Conservation (phyloP, 2,113 vertebrate species). For the Anhinga rufa region DNA sequence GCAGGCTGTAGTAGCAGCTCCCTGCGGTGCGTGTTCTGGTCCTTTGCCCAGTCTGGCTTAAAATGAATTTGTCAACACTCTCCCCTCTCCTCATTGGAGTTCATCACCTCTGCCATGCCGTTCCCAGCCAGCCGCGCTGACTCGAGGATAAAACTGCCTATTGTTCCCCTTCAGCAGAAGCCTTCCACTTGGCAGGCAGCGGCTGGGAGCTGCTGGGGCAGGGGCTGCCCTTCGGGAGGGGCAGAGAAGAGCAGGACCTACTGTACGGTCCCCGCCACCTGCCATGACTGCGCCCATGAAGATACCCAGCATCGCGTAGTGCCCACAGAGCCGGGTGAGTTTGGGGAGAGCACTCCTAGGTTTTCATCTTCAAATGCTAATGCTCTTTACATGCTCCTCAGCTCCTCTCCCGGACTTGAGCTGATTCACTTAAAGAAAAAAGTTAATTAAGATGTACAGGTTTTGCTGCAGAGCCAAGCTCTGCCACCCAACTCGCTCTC, state of each 20-base stretch:
- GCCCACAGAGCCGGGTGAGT: not conserved
- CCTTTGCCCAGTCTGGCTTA: constrained; percentile 48
- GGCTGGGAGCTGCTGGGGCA: constrained; percentile 15
- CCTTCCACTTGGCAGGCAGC: constrained; percentile 20
- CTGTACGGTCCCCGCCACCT: not conserved
- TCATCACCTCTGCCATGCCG: constrained; percentile 53
- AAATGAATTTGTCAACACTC: constrained; percentile 62
- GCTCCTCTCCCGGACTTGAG: not conserved
- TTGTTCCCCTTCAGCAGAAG: constrained; percentile 31
- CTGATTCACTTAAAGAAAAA: not conserved
- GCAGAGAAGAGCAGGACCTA: not conserved
- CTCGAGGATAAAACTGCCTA: constrained; percentile 49
- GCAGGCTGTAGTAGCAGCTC: constrained; percentile 32
- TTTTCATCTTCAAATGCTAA: not conserved
- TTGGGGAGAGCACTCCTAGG: not conserved
- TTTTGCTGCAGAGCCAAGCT: not conserved
- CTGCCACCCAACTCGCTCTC: not conserved
- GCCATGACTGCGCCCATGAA: rapidly evolving
- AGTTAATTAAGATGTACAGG: not conserved
- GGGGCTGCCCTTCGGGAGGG: not conserved
- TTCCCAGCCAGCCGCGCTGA: constrained; percentile 31
- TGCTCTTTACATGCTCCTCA: not conserved
- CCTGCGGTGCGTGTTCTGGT: not conserved
- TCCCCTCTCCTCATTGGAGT: constrained; percentile 49
- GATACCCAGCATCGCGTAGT: rapidly evolving